Evolutionary conservation across 2,113 vertebrate species (phyloP).

Genomic region (Paralichthys olivaceus): DNA sequence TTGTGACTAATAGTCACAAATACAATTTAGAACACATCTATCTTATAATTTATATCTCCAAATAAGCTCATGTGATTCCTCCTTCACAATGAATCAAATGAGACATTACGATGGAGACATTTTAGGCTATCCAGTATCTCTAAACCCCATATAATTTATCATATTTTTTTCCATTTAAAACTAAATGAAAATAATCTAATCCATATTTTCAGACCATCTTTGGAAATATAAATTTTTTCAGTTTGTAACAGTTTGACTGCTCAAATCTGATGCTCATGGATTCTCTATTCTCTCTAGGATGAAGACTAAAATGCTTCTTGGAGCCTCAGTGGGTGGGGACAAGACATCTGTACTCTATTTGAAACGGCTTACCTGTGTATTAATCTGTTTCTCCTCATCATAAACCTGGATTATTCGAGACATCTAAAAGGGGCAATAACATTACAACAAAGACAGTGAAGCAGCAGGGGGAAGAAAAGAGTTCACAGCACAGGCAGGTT

Average conservation of each 20-base stretch:
- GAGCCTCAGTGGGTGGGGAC: slow-evolving; percentile 71
- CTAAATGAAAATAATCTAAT: background rate
- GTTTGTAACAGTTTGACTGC: background rate
- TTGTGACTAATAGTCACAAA: too few relatives aligned
- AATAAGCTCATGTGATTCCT: background rate
- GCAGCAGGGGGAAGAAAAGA: slow-evolving; percentile 80
- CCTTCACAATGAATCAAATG: background rate
- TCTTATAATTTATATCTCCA: too few relatives aligned
- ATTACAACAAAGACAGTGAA: slow-evolving; percentile 91
- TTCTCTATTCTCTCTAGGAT: background rate
- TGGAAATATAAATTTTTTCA: background rate
- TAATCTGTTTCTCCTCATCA: slow-evolving; percentile 99
- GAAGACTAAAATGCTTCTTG: slow-evolving; percentile 47
- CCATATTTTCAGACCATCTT: background rate
- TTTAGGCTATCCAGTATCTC: too few relatives aligned
- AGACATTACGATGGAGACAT: too few relatives aligned
- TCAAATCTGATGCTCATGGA: background rate
- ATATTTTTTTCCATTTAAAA: too few relatives aligned
- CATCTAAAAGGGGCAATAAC: slow-evolving; percentile 98
- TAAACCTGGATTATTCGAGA: slow-evolving; percentile 99
- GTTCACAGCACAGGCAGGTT: slow-evolving; percentile 82
- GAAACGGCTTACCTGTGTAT: slow-evolving; percentile 98
- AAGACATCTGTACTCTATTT: slow-evolving; percentile 82
- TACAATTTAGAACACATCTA: too few relatives aligned
- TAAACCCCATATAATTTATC: too few relatives aligned